Evolutionary conservation across 2,888 invertebrate genomes (phyloP).

Genomic region (Caenorhabditis imperialis): DNA sequence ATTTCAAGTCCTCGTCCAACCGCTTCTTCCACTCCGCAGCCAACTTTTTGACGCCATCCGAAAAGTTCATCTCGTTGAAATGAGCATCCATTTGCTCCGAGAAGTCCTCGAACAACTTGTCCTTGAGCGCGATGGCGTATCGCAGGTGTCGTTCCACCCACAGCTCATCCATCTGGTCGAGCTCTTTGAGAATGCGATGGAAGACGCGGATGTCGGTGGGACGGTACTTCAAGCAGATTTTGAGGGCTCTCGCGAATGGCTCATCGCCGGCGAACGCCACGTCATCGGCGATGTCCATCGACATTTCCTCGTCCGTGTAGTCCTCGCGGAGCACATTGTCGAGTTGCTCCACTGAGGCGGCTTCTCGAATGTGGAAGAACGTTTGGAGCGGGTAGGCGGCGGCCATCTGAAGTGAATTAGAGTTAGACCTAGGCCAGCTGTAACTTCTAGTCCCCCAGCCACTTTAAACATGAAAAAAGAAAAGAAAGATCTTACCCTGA

Average conservation of each 20-base stretch:
- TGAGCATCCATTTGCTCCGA: conserved; percentile 39
- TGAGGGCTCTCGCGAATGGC: conserved; percentile 30
- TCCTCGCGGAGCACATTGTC: conserved; percentile 23
- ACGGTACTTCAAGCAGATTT: conserved; percentile 36
- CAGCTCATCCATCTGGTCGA: conserved; percentile 55
- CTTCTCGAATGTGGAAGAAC: conserved; percentile 54
- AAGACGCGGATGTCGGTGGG: conserved; percentile 55
- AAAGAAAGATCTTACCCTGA: conserved; percentile 30
- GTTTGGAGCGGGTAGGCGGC: conserved; percentile 58
- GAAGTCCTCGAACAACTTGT: conserved; percentile 46
- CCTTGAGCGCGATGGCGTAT: conserved; percentile 52
- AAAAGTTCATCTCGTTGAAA: conserved; percentile 24
- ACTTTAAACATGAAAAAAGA: no score
- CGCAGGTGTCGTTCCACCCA: conserved; percentile 62
- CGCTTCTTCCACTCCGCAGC: conserved; percentile 14
- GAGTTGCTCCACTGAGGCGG: conserved; percentile 19
- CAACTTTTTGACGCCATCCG: conserved; percentile 4
- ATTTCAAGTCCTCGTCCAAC: conserved; percentile 32
- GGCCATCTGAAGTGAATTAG: conserved; percentile 37
- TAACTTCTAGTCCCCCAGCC: no score
- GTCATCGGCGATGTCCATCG: conserved; percentile 16
- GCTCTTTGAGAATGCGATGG: conserved; percentile 50
- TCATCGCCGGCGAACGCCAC: conserved; percentile 25
- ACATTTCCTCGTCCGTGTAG: conserved; percentile 30
- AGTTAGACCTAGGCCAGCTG: no score